phyloP scores from a whole-genome alignment of 2,888 invertebrate species.

The Pteria penguin region DNA sequence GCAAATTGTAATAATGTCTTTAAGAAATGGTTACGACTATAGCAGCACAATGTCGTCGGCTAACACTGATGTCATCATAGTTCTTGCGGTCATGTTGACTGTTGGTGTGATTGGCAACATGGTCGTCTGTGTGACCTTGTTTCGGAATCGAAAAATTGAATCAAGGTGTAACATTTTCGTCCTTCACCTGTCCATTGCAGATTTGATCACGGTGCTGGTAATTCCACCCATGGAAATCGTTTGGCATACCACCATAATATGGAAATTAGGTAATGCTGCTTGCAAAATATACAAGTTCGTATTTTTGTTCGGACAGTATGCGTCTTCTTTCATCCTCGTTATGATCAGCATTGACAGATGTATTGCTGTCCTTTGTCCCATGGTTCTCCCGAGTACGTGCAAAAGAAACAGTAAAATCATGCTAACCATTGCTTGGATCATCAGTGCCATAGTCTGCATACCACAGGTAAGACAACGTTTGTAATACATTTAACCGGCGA shows the following conservation, averaged over 20 bases:
- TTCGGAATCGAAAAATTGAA: not conserved
- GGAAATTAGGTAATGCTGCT: not conserved
- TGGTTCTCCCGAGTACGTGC: not conserved
- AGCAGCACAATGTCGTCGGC: too few relatives aligned
- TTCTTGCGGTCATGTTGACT: not conserved
- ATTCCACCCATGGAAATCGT: not conserved
- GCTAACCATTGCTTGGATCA: not conserved
- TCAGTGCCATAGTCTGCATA: not conserved
- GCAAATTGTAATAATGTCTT: too few relatives aligned
- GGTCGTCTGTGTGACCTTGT: not conserved
- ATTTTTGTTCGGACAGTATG: slow-evolving; percentile 15
- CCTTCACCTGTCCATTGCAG: not conserved
- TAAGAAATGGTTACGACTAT: too few relatives aligned
- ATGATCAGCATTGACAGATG: slow-evolving; percentile 29
- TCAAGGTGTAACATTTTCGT: not conserved
- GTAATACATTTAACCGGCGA: too few relatives aligned
- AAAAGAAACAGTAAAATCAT: not conserved
- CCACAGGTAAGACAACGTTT: not conserved
- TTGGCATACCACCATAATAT: not conserved
- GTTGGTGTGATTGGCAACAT: not conserved
- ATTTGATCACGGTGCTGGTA: not conserved
- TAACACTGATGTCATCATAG: too few relatives aligned
- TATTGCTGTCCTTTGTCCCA: slow-evolving; percentile 15
- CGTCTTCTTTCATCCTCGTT: slow-evolving; percentile 11
- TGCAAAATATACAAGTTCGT: slow-evolving; percentile 10